Evolutionary conservation across 1,140 invertebrate genomes (phyloP).

Genomic region (Chymomyza costata): DNA sequence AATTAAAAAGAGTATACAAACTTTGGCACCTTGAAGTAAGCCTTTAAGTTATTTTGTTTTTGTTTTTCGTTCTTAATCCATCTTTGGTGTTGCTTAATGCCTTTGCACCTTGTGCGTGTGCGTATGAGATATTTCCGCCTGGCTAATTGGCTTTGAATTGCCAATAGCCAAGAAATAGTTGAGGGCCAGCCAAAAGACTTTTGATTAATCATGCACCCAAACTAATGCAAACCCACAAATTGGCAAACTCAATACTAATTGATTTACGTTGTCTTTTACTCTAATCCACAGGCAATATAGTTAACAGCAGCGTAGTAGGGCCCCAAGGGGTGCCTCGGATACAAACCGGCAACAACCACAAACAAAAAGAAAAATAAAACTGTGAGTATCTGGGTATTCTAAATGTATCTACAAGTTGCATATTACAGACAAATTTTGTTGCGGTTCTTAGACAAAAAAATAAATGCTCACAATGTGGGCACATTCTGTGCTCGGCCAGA

Average conservation of each 20-base stretch:
- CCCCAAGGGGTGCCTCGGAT: constrained; percentile 63
- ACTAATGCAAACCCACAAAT: constrained; percentile 16
- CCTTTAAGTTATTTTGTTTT: constrained; percentile 16
- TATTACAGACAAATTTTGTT: too few species aligned
- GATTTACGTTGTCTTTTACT: background rate
- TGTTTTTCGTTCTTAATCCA: too few species aligned
- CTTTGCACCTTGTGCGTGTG: background rate
- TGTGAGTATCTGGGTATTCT: too few species aligned
- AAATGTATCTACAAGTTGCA: too few species aligned
- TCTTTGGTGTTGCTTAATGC: too few species aligned
- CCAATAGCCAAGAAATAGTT: constrained; percentile 29
- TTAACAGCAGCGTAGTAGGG: constrained; percentile 53
- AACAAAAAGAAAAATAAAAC: too few species aligned
- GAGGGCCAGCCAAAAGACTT: constrained; percentile 39
- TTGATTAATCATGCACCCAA: constrained; percentile 53
- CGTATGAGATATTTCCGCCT: background rate
- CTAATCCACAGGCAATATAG: constrained; percentile 37
- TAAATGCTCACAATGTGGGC: too few species aligned
- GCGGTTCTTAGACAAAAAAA: too few species aligned
- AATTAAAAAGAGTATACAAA: too few species aligned
- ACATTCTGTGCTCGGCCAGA: too few species aligned
- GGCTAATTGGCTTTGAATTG: constrained; percentile 11
- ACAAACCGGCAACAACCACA: constrained; percentile 25
- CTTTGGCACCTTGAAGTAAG: too few species aligned
- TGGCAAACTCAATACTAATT: constrained; percentile 32